Base-by-base conservation (phyloP, 2,797 vertebrate species). In the Coreius guichenoti region DNA sequence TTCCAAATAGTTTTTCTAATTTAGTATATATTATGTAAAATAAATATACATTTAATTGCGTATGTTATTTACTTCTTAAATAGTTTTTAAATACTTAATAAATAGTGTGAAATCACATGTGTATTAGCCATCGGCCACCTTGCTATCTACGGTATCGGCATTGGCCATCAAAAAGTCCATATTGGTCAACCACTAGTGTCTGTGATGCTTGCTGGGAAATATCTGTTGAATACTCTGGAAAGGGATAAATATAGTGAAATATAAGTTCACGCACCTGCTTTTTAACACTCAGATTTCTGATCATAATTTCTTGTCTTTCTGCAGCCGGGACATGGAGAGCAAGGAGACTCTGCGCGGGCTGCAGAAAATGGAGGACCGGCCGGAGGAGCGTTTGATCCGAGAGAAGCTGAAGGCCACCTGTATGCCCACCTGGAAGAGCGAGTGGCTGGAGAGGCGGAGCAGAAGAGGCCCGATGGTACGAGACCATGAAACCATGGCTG, bases 361-460 rank as follows among this genome's bases (percentile, higher is more conserved):
- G 90, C 96, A 96, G 91, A 97, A 96, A 94, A 97, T 97, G 95
- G 97, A 97, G n/a, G 96, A 97, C 88, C 96, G 96, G 88, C 97
- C 97, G 19, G 97, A 97, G 92, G 97, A 97, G 88, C 95, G 96
- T 17, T 95, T 96, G 95, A 97, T 97, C 94, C 95, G 97, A 84
- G 97, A 97, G 91, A 97, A 97, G 80, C 95, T 97, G 47, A 97
- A 97, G 92, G 96, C 95, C 72, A 97, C 95, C 1, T 97, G 97
- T 79, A 97, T 97, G 97, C 97, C 97, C 39, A 97, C 96, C 85
- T 97, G 97, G 97, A 97, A 97, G 79, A 96, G 97, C 5, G 96
- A 97, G 86, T 97, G 96, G 97, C 88, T 97, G 88, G 97, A 97
- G 90, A 94, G 96, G 90, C 95, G 95, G 80, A 97, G 91, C 86